A percentile compares a stretch with the other conserved stretches of the same genome.
These are phyloP conservation scores for Nasua narica DNA, from an alignment of 2,797 vertebrate genomes.

Conservation along the genomic window DNA sequence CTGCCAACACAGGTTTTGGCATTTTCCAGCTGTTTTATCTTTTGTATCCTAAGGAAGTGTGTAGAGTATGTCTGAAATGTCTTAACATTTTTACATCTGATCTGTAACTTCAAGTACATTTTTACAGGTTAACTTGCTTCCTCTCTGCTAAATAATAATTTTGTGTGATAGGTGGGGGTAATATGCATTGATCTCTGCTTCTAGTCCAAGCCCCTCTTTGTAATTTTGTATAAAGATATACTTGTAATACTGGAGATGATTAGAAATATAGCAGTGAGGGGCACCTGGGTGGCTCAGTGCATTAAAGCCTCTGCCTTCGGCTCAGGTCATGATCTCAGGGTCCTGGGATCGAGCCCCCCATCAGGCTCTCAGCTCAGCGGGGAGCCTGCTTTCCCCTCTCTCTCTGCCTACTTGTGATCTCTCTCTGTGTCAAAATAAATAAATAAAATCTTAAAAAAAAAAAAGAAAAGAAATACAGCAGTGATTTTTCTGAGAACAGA, in stretches of 20 bases:
- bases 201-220: background rate
- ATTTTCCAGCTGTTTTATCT: background rate
- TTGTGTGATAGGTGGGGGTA: background rate
- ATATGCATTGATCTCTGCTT: background rate
- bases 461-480: background rate
- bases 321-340: no score
- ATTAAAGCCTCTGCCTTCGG: no score
- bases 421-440: no score
- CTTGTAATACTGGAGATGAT: background rate
- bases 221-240: background rate
- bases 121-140: background rate
- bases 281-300: no score
- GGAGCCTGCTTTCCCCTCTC: no score
- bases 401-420: no score
- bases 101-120: background rate
- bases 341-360: no score
- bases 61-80: background rate
- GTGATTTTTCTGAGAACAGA: background rate
- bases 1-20: background rate
- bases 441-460: no score
- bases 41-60: background rate
- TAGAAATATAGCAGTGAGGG: background rate
- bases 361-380: no score
- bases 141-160: background rate
- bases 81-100: background rate